These are phyloP conservation scores for Drosophila kikkawai DNA, from an alignment of 1,140 invertebrate genomes.

Conservation along the genomic window DNA sequence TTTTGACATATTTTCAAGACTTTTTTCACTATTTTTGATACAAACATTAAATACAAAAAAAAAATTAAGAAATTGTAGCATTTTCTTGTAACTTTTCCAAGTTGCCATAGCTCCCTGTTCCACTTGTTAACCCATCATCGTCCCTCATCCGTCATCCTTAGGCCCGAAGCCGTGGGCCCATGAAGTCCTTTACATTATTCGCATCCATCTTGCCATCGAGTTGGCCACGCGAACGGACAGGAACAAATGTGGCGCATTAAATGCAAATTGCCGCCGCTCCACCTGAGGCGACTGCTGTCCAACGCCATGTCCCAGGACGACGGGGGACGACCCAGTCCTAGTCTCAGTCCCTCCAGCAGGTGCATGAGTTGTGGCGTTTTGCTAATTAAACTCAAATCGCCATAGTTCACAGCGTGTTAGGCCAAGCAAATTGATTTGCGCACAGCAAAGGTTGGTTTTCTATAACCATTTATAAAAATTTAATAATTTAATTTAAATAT, in stretches of 20 bases:
- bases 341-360: slow-evolving; percentile 4
- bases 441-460: not conserved
- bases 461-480: not conserved
- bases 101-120: too few species aligned
- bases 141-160: slow-evolving; percentile 10
- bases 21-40: not conserved
- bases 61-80: not conserved
- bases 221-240: slow-evolving; percentile 40
- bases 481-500: not conserved
- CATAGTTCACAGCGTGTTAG: slow-evolving; percentile 55
- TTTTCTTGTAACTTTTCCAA: not conserved
- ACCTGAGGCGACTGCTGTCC: slow-evolving; percentile 50
- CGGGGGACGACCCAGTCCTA: not conserved
- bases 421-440: slow-evolving; percentile 63
- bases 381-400: slow-evolving; percentile 77
- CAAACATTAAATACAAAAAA: not conserved
- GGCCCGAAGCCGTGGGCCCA: not conserved
- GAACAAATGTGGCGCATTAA: slow-evolving; percentile 70
- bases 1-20: too few species aligned
- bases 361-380: slow-evolving; percentile 30
- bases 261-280: slow-evolving; percentile 64
- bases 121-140: not conserved
- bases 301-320: not conserved
- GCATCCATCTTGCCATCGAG: slow-evolving; percentile 39
- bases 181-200: slow-evolving; percentile 24